Conservation (phyloP, 2,797 vertebrate genomes). For the Pachyuromys duprasi region DNA sequence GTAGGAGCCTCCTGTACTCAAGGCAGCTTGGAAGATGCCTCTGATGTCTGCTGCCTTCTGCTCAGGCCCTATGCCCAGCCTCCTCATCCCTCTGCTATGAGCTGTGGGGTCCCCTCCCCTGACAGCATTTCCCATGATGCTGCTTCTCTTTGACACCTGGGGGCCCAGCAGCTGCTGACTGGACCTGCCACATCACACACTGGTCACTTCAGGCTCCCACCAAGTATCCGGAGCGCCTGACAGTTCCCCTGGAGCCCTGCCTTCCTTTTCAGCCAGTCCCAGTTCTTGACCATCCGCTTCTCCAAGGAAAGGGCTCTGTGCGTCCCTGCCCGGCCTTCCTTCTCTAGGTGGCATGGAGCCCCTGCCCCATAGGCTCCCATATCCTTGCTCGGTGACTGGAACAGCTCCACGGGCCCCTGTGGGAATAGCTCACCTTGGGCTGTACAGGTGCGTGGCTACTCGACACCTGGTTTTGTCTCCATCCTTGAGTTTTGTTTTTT, state of each 20-base stretch:
- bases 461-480: neutral
- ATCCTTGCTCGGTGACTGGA: neutral
- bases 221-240: neutral
- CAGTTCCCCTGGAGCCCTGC: neutral
- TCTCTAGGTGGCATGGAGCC: neutral
- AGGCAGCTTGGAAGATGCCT: too few species aligned
- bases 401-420: neutral
- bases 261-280: neutral
- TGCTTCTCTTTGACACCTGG: too few species aligned
- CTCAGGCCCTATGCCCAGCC: too few species aligned
- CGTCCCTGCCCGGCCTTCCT: neutral
- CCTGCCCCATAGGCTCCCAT: neutral
- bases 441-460: neutral
- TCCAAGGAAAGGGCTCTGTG: neutral
- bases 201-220: neutral
- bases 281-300: neutral
- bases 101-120: neutral
- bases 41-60: neutral
- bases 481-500: neutral
- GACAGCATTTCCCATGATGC: too few species aligned
- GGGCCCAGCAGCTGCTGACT: neutral
- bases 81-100: neutral
- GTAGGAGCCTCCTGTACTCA: neutral
- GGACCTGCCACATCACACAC: neutral
- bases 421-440: neutral